A percentile compares a stretch with the other conserved stretches of the same genome.
Evolutionary conservation across 1,140 invertebrate genomes (phyloP).

Genomic region (Chymomyza costata): DNA sequence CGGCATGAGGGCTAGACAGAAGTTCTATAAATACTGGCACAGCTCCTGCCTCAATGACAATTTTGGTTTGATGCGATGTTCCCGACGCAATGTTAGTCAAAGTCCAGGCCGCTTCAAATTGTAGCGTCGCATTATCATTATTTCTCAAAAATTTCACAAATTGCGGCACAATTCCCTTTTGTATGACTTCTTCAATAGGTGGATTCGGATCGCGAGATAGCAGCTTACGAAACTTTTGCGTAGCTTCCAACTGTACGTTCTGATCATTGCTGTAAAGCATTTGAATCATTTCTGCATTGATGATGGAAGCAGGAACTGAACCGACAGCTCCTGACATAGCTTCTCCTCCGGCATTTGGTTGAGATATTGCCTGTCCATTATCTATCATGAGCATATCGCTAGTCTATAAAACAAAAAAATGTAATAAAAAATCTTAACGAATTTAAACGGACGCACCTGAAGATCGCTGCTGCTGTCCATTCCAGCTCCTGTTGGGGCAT

Average conservation of each 20-base stretch:
- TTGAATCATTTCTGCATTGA: slow-evolving; percentile 88
- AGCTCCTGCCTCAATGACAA: slow-evolving; percentile 95
- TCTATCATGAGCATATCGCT: slow-evolving; percentile 59
- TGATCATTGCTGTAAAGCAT: slow-evolving; percentile 88
- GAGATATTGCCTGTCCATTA: slow-evolving; percentile 36
- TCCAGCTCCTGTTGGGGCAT: slow-evolving; percentile 21
- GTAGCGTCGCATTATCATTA: slow-evolving; percentile 85
- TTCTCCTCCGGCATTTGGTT: neutral
- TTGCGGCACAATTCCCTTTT: slow-evolving; percentile 95
- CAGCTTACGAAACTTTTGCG: slow-evolving; percentile 96
- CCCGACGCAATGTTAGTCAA: slow-evolving; percentile 98
- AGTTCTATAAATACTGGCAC: slow-evolving; percentile 94
- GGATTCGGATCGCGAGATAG: slow-evolving; percentile 97
- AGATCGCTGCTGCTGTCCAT: slow-evolving; percentile 44
- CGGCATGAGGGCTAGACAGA: slow-evolving; percentile 87
- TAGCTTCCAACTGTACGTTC: slow-evolving; percentile 90
- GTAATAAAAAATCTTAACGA: neutral
- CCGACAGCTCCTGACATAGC: slow-evolving; percentile 9
- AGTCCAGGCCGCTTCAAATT: slow-evolving; percentile 99
- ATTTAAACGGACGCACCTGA: slow-evolving; percentile 42
- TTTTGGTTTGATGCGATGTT: slow-evolving; percentile 93
- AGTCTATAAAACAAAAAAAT: slow-evolving; percentile 14
- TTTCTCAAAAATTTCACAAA: slow-evolving; percentile 96
- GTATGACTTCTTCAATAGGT: slow-evolving; percentile 98
- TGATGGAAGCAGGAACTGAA: slow-evolving; percentile 73